phyloP scores from a whole-genome alignment of 2,888 invertebrate species.

The Drosophila rellima region DNA sequence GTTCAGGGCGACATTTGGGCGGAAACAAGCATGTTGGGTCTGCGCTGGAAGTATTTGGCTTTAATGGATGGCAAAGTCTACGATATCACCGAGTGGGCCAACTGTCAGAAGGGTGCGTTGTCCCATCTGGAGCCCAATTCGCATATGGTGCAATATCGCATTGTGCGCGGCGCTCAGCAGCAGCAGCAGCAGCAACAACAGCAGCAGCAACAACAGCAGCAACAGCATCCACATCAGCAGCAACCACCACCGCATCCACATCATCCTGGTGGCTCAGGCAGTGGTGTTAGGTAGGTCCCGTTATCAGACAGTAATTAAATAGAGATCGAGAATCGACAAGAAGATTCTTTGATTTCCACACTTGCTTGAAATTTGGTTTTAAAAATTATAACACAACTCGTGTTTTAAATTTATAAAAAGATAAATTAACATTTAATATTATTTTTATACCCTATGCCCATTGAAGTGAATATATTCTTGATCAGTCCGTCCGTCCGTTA shows the following conservation, averaged over 20 bases:
- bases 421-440: too few relatives aligned
- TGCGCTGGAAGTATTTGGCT: slow-evolving; percentile 97
- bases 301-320: too few relatives aligned
- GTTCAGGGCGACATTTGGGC: slow-evolving; percentile 97
- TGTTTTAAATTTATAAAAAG: too few relatives aligned
- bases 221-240: slow-evolving; percentile 74
- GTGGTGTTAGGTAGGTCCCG: slow-evolving; percentile 74
- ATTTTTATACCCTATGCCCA: too few relatives aligned
- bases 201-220: slow-evolving; percentile 71
- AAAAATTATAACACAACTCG: too few relatives aligned
- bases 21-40: slow-evolving; percentile 94
- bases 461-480: too few relatives aligned
- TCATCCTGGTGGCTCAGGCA: slow-evolving; percentile 63
- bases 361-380: too few relatives aligned
- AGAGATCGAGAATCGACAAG: too few relatives aligned
- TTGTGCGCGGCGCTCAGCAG: slow-evolving; percentile 85
- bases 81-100: slow-evolving; percentile 98
- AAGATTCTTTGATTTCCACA: too few relatives aligned
- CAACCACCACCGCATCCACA: slow-evolving; percentile 71
- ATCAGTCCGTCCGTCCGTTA: too few relatives aligned
- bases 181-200: slow-evolving; percentile 83
- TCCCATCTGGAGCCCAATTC: slow-evolving; percentile 94
- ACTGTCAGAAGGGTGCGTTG: slow-evolving; percentile 90
- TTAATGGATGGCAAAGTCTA: slow-evolving; percentile 98
- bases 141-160: slow-evolving; percentile 92